phyloP scores from a whole-genome alignment of 1,140 invertebrate species.

The Bathynomus jamesi region DNA sequence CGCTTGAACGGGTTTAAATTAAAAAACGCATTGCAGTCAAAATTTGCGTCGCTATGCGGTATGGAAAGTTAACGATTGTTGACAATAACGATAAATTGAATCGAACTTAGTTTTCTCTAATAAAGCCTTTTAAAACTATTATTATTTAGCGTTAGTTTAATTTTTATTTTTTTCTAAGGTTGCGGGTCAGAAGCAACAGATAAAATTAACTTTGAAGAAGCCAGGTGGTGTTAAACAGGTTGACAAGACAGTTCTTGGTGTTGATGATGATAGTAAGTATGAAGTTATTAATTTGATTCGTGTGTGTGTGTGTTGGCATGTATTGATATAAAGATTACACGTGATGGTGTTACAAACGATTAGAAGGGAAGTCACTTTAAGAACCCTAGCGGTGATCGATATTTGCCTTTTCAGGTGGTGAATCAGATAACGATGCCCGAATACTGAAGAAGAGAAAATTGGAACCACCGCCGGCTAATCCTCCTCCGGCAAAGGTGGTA shows the following conservation, averaged over 20 bases:
- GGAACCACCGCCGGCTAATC: slow-evolving; percentile 39
- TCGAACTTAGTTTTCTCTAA: background rate
- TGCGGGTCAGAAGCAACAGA: slow-evolving; percentile 57
- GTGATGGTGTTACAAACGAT: background rate
- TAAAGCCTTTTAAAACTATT: background rate
- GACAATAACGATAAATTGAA: background rate
- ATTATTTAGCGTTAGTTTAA: background rate
- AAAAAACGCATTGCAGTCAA: background rate
- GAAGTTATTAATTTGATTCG: background rate
- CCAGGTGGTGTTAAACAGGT: slow-evolving; percentile 28
- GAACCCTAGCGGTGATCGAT: no score
- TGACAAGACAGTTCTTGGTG: slow-evolving; percentile 40
- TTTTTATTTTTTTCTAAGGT: slow-evolving; percentile 37
- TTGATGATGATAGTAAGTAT: slow-evolving; percentile 35
- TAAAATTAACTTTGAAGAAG: slow-evolving; percentile 59
- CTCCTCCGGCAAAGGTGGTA: slow-evolving; percentile 24
- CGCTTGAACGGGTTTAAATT: no score
- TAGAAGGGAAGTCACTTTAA: no score
- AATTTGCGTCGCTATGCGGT: background rate
- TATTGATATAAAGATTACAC: background rate
- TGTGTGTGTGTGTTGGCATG: background rate
- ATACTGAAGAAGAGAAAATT: slow-evolving; percentile 49
- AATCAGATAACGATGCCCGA: slow-evolving; percentile 37
- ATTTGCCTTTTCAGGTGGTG: background rate
- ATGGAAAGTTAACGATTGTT: background rate